A percentile compares a stretch with the other conserved stretches of the same genome.
phyloP scores from a whole-genome alignment of 2,113 vertebrate genomes.

The Perognathus longimembris region DNA sequence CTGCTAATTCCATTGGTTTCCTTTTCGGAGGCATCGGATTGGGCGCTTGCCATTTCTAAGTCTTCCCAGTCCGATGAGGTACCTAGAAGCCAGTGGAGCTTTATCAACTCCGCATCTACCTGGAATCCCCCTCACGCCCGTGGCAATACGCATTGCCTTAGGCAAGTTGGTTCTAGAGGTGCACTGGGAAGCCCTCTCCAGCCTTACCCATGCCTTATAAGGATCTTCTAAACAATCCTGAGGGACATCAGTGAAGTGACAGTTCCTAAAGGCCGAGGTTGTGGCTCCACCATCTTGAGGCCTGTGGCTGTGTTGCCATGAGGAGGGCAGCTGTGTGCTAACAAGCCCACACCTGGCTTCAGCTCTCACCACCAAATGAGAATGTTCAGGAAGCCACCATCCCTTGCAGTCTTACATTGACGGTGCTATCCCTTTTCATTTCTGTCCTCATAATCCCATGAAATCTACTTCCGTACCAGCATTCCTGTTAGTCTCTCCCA shows the following conservation, averaged over 20 bases:
- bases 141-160: neutral
- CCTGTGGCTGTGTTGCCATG: neutral
- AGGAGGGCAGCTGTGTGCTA: neutral
- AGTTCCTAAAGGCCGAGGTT: neutral
- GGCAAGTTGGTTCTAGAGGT: neutral
- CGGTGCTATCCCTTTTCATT: neutral
- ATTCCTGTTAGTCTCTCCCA: neutral
- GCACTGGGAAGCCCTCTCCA: no score
- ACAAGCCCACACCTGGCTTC: neutral
- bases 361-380: neutral
- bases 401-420: neutral
- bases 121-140: neutral
- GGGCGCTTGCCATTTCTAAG: neutral
- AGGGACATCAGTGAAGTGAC: neutral
- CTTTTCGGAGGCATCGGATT: neutral
- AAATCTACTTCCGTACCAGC: neutral
- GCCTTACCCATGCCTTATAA: neutral
- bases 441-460: neutral
- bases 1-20: neutral
- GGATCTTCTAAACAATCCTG: neutral
- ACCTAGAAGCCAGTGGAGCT: neutral
- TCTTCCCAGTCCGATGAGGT: neutral
- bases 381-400: neutral
- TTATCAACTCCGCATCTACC: neutral
- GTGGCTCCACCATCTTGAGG: neutral